Evolutionary conservation across 2,113 vertebrate genomes (phyloP), one percentile per base, ranked within the genome.

Genomic region (Scophthalmus maximus): DNA sequence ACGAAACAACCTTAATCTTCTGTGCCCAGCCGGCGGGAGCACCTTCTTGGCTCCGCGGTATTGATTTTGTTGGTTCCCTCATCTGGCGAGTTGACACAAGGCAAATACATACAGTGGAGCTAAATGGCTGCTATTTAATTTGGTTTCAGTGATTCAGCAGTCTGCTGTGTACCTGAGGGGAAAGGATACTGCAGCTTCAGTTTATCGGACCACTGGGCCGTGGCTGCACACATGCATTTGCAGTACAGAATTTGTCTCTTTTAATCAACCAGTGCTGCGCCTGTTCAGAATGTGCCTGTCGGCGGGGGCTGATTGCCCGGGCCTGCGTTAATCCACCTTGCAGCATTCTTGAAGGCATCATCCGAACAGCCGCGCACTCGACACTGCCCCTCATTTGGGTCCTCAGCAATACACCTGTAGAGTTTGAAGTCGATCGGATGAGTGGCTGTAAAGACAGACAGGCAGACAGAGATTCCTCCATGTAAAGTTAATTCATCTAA

Each of bases 1-100:
- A 85, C 67, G 53, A 73, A 83, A 68, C 29, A 60, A 38, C 17
- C 10, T 29, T 75, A 76, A 87, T 88, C 62, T 60, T 79, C 71
- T 71, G 78, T 84, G 65, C 36, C 62, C 65, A 72, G 74, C 46
- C 73, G 68, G 47, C 51, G 6, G 32, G 23, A 53, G 59, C 56
- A 58, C 75, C 36, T 63, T 53, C 47, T 73, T 57, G 51, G 50
- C 80, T 82, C 44, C 34, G 61, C 72, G 46, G 49, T 78, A 81
- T 87, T 83, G 81, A 88, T 87, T 85, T 76, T 53, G 75, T 42
- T 56, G 62, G 56, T 85, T 82, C 47, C 71, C 71, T 84, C 81
- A 83, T 79, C 62, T 76, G 53, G 64, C 73, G 34, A 82, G 79
- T 79, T 87, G 86, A 87, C 88, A 91, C 73, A 79, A 87, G 62